Percentiles rank a stretch among this genome's conserved stretches.
phyloP scores from a whole-genome alignment of 2,888 invertebrate species.

The Brachylomia viminalis region DNA sequence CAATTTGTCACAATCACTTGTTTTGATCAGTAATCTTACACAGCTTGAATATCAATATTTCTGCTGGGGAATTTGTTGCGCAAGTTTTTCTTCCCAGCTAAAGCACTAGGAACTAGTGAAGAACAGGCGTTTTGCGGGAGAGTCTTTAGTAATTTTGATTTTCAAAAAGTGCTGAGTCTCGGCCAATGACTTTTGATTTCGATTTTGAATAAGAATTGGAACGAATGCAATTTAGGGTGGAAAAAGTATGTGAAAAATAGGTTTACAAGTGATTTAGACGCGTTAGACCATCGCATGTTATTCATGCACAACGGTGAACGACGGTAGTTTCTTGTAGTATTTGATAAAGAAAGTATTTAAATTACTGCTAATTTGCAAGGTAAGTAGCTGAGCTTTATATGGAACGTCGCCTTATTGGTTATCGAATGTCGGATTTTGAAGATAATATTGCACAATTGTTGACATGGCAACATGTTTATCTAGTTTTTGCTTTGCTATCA shows the following conservation, averaged over 20 bases:
- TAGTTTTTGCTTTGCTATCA: background rate
- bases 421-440: background rate
- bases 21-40: conserved; percentile 48
- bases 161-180: no score
- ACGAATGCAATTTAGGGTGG: conserved; percentile 20
- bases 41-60: conserved; percentile 31
- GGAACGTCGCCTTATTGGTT: conserved; percentile 8
- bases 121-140: no score
- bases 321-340: conserved; percentile 73
- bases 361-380: conserved; percentile 68
- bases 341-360: conserved; percentile 76
- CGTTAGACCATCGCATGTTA: conserved; percentile 53
- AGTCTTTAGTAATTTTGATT: no score
- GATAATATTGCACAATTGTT: background rate
- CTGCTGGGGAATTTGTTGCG: no score
- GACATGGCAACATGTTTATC: background rate
- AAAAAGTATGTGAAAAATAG: conserved; percentile 19
- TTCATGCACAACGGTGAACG: conserved; percentile 74
- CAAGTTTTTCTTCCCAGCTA: no score
- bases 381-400: conserved; percentile 39
- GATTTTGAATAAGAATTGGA: conserved; percentile 37
- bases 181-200: no score
- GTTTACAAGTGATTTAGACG: conserved; percentile 17
- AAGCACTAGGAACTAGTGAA: no score
- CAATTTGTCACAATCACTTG: conserved; percentile 63